Conservation (phyloP, 2,113 vertebrate genomes). For the Gracilinanus agilis region DNA sequence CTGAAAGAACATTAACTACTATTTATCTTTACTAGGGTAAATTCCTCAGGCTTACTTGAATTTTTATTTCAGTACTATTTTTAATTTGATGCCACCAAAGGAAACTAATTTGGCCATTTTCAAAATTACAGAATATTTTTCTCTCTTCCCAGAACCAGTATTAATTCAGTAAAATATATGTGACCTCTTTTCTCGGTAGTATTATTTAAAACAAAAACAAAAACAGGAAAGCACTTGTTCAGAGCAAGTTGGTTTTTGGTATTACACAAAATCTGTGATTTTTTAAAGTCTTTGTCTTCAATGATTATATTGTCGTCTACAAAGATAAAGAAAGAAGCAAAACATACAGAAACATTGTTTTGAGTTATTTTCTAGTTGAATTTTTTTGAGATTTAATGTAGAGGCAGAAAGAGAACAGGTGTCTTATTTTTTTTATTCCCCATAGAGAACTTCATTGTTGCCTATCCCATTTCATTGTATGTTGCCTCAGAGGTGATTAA, state of each 20-base stretch:
- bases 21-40: not conserved
- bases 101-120: not conserved
- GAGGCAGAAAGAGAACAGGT: constrained; percentile 14
- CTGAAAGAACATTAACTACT: not conserved
- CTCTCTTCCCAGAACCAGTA: not conserved
- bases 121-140: not conserved
- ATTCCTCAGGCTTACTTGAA: not conserved
- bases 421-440: not conserved
- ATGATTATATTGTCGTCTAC: not conserved
- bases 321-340: not conserved
- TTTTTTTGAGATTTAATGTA: not conserved
- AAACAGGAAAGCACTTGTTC: not conserved
- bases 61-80: not conserved
- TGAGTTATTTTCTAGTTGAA: not conserved
- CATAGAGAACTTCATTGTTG: not conserved
- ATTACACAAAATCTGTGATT: not conserved
- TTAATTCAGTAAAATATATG: not conserved
- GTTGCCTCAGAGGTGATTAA: not conserved
- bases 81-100: not conserved
- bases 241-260: not conserved
- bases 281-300: not conserved
- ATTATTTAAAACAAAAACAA: constrained; percentile 18
- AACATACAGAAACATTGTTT: not conserved
- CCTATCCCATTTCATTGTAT: not conserved
- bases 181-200: not conserved